Percentiles rank a stretch among this genome's conserved stretches.
Evolutionary conservation across 2,888 invertebrate species (phyloP).

Genomic region (Drosophila testacea): DNA sequence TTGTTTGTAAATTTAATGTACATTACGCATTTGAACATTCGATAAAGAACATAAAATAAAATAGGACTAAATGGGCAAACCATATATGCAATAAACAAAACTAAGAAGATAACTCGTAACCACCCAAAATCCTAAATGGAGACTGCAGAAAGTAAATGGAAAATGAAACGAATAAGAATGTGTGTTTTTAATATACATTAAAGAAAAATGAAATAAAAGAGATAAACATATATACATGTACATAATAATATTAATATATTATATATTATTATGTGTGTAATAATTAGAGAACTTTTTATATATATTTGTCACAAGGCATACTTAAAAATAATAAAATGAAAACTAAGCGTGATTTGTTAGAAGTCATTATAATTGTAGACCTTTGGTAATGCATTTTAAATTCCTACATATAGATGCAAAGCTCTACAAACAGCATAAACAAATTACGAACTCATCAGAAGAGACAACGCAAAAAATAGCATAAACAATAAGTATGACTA

Average conservation of each 20-base stretch:
- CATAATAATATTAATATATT: constrained; percentile 51
- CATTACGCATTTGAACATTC: constrained; percentile 20
- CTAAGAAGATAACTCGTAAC: constrained; percentile 76
- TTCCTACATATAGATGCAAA: constrained; percentile 65
- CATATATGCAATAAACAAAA: constrained; percentile 71
- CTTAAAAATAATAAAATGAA: constrained; percentile 32
- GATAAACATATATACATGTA: constrained; percentile 57
- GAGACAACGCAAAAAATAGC: constrained; percentile 50
- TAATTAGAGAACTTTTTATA: constrained; percentile 73
- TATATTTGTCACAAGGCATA: constrained; percentile 66
- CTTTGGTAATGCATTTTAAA: constrained; percentile 77
- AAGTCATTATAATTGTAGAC: constrained; percentile 68
- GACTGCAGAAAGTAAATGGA: constrained; percentile 67
- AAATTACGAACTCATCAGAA: constrained; percentile 40
- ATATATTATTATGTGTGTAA: constrained; percentile 62
- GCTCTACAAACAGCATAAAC: constrained; percentile 14
- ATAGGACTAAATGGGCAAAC: constrained; percentile 63
- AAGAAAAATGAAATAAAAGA: constrained; percentile 1
- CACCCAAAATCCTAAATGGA: constrained; percentile 79
- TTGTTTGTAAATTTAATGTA: constrained; percentile 21
- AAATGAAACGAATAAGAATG: constrained; percentile 68
- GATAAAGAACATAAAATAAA: constrained; percentile 24
- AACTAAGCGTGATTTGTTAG: constrained; percentile 73
- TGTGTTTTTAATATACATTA: constrained; percentile 61
- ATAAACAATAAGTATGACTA: constrained; percentile 75